Evolutionary conservation across 2,113 vertebrate genomes (phyloP).

Genomic region (Carlito syrichta): DNA sequence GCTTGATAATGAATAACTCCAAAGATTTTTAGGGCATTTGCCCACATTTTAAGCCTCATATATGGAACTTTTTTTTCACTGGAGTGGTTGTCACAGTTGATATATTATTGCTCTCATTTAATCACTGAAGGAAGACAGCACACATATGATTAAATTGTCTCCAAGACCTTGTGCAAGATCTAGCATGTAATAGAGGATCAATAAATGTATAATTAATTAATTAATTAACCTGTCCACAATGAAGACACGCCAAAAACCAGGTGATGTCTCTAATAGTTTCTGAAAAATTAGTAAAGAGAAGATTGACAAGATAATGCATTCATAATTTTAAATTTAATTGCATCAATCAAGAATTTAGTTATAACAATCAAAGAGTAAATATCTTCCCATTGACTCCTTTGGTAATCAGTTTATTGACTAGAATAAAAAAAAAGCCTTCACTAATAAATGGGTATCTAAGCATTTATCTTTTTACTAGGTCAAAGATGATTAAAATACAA

Average conservation of each 20-base stretch:
- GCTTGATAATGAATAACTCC: neutral
- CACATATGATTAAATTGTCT: neutral
- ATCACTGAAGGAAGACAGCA: neutral
- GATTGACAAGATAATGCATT: neutral
- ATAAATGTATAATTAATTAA: neutral
- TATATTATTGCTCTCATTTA: neutral
- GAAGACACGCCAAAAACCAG: neutral
- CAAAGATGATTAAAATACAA: neutral
- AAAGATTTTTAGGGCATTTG: neutral
- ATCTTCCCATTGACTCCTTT: neutral
- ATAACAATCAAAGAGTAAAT: neutral
- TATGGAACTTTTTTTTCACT: neutral
- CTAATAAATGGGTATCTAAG: neutral
- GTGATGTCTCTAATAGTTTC: neutral
- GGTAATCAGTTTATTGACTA: neutral
- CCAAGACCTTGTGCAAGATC: neutral
- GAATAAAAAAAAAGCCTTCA: neutral
- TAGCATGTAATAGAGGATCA: neutral
- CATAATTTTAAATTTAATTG: neutral
- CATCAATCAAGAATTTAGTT: neutral
- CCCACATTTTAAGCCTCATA: neutral
- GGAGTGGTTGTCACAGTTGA: neutral
- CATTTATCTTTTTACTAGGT: neutral
- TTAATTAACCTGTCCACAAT: neutral
- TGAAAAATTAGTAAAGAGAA: neutral